These are phyloP conservation scores for Linnaemya vulpina DNA, from an alignment of 2,888 invertebrate species.

Conservation along the genomic window DNA sequence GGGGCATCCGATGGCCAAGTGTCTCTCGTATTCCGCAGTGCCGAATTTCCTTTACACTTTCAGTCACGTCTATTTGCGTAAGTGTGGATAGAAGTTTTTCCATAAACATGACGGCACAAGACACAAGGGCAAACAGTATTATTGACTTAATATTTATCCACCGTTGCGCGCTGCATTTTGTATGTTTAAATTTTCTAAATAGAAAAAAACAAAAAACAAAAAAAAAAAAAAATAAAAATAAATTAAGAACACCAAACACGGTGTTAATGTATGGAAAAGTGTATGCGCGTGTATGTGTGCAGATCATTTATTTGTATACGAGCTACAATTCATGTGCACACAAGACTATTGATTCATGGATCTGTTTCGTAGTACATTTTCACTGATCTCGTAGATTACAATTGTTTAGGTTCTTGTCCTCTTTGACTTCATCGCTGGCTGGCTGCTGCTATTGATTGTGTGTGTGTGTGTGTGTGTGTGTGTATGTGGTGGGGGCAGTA, in stretches of 20 bases:
- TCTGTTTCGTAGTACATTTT: background rate
- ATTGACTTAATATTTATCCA: slow-evolving; percentile 74
- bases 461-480: no score
- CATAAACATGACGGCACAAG: slow-evolving; percentile 60
- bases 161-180: slow-evolving; percentile 37
- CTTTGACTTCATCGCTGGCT: slow-evolving; percentile 12
- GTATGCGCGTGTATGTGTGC: slow-evolving; percentile 2
- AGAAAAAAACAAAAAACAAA: slow-evolving; percentile 5
- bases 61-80: slow-evolving; percentile 25
- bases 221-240: slow-evolving; percentile 5
- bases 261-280: slow-evolving; percentile 17
- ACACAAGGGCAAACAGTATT: slow-evolving; percentile 80
- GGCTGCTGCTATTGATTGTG: no score
- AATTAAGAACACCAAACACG: slow-evolving; percentile 14
- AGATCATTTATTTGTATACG: background rate
- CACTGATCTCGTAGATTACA: slow-evolving; percentile 45
- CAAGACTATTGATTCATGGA: slow-evolving; percentile 21
- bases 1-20: background rate
- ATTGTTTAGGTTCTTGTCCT: slow-evolving; percentile 54
- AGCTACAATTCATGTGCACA: background rate
- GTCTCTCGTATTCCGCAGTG: background rate
- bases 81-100: slow-evolving; percentile 30
- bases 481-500: background rate
- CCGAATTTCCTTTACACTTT: slow-evolving; percentile 18
- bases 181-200: slow-evolving; percentile 41